phyloP scores from a whole-genome alignment of 2,797 vertebrate species.

The Hoplostethus atlanticus region DNA sequence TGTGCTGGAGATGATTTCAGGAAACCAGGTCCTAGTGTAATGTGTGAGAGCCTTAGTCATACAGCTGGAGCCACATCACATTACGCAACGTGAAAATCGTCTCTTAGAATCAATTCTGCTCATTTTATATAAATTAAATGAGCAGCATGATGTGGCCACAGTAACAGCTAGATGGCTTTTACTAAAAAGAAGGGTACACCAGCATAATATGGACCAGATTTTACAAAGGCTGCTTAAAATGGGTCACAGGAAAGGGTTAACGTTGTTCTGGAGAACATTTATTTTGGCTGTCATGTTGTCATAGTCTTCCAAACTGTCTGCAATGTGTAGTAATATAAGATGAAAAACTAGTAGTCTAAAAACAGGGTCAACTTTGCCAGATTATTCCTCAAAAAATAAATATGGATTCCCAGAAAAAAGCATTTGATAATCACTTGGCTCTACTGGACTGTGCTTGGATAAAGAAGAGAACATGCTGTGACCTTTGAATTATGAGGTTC shows the following conservation, averaged over 20 bases:
- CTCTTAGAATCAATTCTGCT: neutral
- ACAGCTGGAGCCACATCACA: neutral
- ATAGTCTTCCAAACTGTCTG: too few species aligned
- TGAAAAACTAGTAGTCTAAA: too few species aligned
- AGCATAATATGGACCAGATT: neutral
- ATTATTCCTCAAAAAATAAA: too few species aligned
- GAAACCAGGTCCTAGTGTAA: slow-evolving; percentile 16
- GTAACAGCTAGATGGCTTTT: neutral
- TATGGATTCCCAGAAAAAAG: too few species aligned
- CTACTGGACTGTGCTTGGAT: neutral
- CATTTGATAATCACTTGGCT: neutral
- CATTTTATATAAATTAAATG: neutral
- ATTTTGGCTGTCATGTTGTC: too few species aligned
- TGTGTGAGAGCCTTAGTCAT: neutral
- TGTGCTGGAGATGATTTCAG: slow-evolving; percentile 8
- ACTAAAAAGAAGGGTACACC: neutral
- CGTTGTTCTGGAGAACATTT: too few species aligned
- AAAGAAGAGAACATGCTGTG: neutral
- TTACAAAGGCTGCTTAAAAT: neutral
- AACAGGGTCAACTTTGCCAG: too few species aligned
- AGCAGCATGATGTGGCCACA: neutral
- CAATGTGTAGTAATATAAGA: too few species aligned
- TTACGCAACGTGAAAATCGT: slow-evolving; percentile 16
- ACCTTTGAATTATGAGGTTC: too few species aligned
- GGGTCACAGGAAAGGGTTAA: too few species aligned